A percentile compares a stretch with the other conserved stretches of the same genome.
These are phyloP conservation scores for Hydrolagus colliei DNA, from an alignment of 2,797 vertebrate species.

Conservation along the genomic window DNA sequence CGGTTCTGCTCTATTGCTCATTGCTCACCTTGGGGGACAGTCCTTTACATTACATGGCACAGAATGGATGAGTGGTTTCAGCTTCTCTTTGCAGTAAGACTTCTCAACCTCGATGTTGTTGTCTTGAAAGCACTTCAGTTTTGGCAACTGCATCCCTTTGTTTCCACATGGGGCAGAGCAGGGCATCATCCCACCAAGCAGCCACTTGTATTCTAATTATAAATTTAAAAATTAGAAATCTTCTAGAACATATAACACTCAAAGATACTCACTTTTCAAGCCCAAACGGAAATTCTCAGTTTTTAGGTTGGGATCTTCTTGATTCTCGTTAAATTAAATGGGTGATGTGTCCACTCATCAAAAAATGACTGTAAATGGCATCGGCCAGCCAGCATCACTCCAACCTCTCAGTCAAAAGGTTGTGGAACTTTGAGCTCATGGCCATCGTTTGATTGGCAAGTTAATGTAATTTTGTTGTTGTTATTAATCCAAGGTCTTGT, in stretches of 20 bases:
- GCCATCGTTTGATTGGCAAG: too few species aligned
- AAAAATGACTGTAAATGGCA: too few species aligned
- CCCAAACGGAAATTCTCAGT: not conserved
- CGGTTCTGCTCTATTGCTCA: too few species aligned
- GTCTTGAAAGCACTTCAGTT: slow-evolving; percentile 60
- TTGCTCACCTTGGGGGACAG: slow-evolving; percentile 72
- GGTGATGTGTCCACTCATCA: too few species aligned
- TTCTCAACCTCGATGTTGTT: slow-evolving; percentile 46
- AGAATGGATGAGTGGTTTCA: slow-evolving; percentile 53
- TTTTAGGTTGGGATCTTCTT: too few species aligned
- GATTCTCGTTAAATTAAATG: too few species aligned
- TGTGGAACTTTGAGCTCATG: too few species aligned
- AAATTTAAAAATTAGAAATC: not conserved
- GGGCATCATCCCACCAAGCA: slow-evolving; percentile 47
- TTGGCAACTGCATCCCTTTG: slow-evolving; percentile 59
- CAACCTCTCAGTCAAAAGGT: too few species aligned
- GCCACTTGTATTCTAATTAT: slow-evolving; percentile 57
- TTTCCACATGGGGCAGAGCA: slow-evolving; percentile 62
- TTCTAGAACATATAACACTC: slow-evolving; percentile 39
- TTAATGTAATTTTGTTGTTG: too few species aligned
- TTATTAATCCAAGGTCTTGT: too few species aligned
- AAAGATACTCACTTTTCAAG: not conserved
- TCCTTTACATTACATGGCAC: slow-evolving; percentile 68
- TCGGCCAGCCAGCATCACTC: too few species aligned
- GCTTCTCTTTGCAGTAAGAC: slow-evolving; percentile 56